Conservation (phyloP, 2,888 invertebrate genomes). For the Panopea generosa region DNA sequence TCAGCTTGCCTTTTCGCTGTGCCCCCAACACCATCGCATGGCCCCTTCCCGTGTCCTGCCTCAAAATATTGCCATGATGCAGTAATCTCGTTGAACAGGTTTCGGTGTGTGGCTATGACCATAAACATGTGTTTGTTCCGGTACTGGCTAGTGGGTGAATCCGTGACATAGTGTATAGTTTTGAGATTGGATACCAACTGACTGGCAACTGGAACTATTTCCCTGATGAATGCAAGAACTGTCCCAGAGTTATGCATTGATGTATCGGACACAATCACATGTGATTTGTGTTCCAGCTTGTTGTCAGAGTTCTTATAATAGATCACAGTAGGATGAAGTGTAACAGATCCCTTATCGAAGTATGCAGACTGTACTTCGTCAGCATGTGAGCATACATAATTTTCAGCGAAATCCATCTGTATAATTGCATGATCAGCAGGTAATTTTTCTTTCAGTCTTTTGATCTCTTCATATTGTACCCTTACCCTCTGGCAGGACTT, state of each 20-base stretch:
- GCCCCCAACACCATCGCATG: slow-evolving; percentile 49
- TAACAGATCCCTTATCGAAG: slow-evolving; percentile 41
- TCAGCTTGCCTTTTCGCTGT: slow-evolving; percentile 38
- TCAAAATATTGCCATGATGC: slow-evolving; percentile 45
- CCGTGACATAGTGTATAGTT: slow-evolving; percentile 40
- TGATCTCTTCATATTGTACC: slow-evolving; percentile 27
- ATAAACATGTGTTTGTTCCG: slow-evolving; percentile 28
- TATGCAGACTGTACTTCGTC: slow-evolving; percentile 49
- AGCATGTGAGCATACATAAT: slow-evolving; percentile 33
- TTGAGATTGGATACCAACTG: slow-evolving; percentile 4
- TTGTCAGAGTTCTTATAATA: slow-evolving; percentile 10
- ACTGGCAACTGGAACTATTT: neutral
- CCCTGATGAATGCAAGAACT: slow-evolving; percentile 26
- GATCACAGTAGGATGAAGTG: slow-evolving; percentile 20
- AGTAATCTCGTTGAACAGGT: slow-evolving; percentile 12
- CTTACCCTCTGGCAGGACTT: slow-evolving; percentile 23
- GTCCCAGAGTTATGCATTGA: slow-evolving; percentile 23
- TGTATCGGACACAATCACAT: slow-evolving; percentile 31
- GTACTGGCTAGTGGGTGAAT: slow-evolving; percentile 37
- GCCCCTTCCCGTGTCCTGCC: slow-evolving; percentile 40
- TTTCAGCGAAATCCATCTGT: slow-evolving; percentile 50
- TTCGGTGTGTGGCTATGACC: slow-evolving; percentile 13
- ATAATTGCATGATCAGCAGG: slow-evolving; percentile 29
- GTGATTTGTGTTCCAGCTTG: slow-evolving; percentile 24
- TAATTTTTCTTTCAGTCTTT: slow-evolving; percentile 14